phyloP scores from a whole-genome alignment of 1,140 invertebrate genomes.

The Ganaspis sp. region DNA sequence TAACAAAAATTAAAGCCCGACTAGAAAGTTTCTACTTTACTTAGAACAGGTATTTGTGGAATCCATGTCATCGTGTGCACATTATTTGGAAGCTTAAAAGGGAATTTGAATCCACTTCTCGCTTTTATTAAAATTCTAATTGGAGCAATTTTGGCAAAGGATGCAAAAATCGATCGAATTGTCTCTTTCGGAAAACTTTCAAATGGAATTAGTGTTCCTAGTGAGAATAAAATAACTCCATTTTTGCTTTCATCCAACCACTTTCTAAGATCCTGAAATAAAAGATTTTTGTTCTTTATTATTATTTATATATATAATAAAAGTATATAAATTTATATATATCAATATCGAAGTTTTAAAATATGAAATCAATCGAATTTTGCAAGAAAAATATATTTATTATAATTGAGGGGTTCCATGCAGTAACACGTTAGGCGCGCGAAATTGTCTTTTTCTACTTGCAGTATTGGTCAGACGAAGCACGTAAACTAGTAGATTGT shows the following conservation, averaged over 20 bases:
- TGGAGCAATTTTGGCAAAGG: not conserved
- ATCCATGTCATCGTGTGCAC: conserved; percentile 78
- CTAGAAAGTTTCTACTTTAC: conserved; percentile 59
- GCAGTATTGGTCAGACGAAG: no score
- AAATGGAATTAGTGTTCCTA: conserved; percentile 66
- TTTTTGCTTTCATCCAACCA: conserved; percentile 74
- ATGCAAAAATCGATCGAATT: conserved; percentile 36
- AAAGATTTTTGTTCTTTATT: no score
- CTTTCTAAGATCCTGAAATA: conserved; percentile 74
- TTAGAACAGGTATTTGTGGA: conserved; percentile 79
- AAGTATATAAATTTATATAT: no score
- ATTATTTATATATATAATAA: no score
- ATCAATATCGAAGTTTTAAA: no score
- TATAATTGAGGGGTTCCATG: no score
- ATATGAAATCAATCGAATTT: no score
- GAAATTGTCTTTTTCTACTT: no score
- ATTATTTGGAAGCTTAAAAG: conserved; percentile 71
- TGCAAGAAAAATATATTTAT: no score
- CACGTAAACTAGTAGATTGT: no score
- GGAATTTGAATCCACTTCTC: conserved; percentile 52
- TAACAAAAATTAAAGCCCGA: not conserved
- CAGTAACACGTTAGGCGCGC: no score
- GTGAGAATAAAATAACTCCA: conserved; percentile 69
- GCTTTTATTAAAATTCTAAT: not conserved
- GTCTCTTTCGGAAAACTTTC: conserved; percentile 60